Base-by-base conservation (phyloP, 1,140 invertebrate species). In the Plutomurus gul region DNA sequence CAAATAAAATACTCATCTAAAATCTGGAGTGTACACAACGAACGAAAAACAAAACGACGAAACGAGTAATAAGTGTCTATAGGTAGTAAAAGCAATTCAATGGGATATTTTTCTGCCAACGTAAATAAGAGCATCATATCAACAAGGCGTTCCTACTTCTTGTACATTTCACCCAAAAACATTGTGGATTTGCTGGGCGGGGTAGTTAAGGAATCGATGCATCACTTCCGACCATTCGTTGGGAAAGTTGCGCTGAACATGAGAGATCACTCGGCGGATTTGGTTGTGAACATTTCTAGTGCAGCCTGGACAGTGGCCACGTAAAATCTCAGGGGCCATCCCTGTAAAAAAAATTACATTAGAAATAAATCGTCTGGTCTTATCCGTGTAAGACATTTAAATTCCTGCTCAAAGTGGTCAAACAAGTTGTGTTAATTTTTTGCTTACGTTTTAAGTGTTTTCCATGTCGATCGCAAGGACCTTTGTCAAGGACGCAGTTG, bases 401-500 rank as follows among this genome's bases (percentile, higher is more conserved):
- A 43, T 43, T 43, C n/a, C n/a, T 43, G n/a, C n/a, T n/a, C n/a
- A n/a, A n/a, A n/a, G n/a, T n/a, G n/a, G n/a, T 3, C n/a, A 8
- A 43, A 43, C 2, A 43, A 13, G 7, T 43, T 7, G 11, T 13
- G 49, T 51, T 27, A 25, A 27, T 51, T 5, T 11, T 4, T 11
- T 10, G 71, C 73, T 75, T 79, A 84, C 83, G 72, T 80, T 84
- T 84, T 7, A 84, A 37, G 72, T 79, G 79, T 36, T 76, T 43
- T 40, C 83, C 83, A 75, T 81, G 80, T 8, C 77, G 56, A 43
- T 84, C 81, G 39, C 83, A 84, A 43, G 79, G 81, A 16, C 81
- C 83, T 77, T 83, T 83, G 51, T 84, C 81, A 36, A 84, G 73
- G n/a, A 84, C 79, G 70, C 84, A 84, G 74, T 84, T 81, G 60